Conservation (phyloP, 1,140 invertebrate species). For the Pogonognathellus flavescens region DNA sequence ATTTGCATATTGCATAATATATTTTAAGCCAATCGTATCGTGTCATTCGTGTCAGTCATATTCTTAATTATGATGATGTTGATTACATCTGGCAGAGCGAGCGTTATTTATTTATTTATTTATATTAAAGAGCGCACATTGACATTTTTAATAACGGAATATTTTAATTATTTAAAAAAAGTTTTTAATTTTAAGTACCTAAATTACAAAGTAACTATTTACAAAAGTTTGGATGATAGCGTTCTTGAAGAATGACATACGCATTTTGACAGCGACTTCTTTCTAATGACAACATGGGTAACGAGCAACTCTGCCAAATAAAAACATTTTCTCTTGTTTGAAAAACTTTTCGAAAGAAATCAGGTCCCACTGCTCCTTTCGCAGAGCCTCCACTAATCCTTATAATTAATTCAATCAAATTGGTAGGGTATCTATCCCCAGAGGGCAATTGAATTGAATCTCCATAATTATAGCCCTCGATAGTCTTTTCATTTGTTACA, state of each 20-base stretch:
- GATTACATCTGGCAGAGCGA: too few relatives aligned
- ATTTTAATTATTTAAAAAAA: too few relatives aligned
- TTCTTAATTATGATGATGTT: too few relatives aligned
- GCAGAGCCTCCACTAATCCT: neutral
- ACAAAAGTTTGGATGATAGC: neutral
- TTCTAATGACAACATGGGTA: conserved; percentile 12
- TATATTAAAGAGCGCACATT: too few relatives aligned
- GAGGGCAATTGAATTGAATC: conserved; percentile 38
- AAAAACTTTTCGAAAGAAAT: conserved; percentile 36
- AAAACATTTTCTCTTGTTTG: conserved; percentile 42
- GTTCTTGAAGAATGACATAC: conserved; percentile 1
- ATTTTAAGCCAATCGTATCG: too few relatives aligned
- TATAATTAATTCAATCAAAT: conserved; percentile 54
- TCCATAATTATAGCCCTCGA: neutral
- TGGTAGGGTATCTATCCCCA: conserved; percentile 58
- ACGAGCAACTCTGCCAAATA: neutral
- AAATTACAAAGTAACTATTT: neutral
- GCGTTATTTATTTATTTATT: too few relatives aligned
- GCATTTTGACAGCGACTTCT: conserved; percentile 8
- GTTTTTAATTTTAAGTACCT: too few relatives aligned
- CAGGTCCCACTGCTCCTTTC: conserved; percentile 9
- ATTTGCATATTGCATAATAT: too few relatives aligned
- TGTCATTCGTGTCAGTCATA: too few relatives aligned
- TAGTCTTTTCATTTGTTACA: neutral
- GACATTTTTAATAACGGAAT: too few relatives aligned